These are phyloP conservation scores for Brachyhypopomus gauderio DNA, from an alignment of 2,113 vertebrate genomes.

Conservation along the genomic window DNA sequence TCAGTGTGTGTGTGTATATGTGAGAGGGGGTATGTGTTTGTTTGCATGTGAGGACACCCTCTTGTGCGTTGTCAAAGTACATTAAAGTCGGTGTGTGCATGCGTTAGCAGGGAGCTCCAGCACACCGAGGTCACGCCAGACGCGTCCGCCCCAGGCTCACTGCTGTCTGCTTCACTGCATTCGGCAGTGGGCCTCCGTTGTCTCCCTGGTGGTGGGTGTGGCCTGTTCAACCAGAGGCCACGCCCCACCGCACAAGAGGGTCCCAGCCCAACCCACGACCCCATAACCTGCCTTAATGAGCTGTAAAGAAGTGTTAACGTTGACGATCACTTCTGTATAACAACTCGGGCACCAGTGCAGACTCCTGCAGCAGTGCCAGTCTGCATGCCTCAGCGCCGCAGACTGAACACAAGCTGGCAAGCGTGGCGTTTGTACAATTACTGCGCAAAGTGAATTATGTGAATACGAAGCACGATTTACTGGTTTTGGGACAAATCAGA, in stretches of 20 bases:
- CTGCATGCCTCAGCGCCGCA: not conserved
- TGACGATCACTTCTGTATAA: not conserved
- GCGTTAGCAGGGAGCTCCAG: constrained; percentile 5
- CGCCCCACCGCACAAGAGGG: not conserved
- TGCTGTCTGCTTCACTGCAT: constrained; percentile 33
- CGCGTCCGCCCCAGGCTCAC: constrained; percentile 33
- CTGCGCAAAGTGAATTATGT: not conserved
- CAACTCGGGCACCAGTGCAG: not conserved
- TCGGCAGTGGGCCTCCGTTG: not conserved
- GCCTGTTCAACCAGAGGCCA: constrained; percentile 8
- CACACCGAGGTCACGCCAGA: constrained; percentile 34
- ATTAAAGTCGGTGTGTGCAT: not conserved
- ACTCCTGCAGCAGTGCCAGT: not conserved
- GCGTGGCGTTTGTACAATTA: not conserved
- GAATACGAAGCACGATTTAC: not conserved
- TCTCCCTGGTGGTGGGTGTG: not conserved
- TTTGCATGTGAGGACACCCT: not conserved
- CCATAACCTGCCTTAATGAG: constrained; percentile 40
- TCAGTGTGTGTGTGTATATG: not conserved
- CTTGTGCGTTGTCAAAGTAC: too few species aligned
- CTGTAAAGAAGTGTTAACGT: constrained; percentile 32
- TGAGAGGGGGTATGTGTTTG: not conserved
- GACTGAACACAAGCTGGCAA: not conserved
- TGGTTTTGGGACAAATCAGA: not conserved
- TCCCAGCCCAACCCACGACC: not conserved